Conservation (phyloP, 2,113 vertebrate species). For the Anguilla japonica region DNA sequence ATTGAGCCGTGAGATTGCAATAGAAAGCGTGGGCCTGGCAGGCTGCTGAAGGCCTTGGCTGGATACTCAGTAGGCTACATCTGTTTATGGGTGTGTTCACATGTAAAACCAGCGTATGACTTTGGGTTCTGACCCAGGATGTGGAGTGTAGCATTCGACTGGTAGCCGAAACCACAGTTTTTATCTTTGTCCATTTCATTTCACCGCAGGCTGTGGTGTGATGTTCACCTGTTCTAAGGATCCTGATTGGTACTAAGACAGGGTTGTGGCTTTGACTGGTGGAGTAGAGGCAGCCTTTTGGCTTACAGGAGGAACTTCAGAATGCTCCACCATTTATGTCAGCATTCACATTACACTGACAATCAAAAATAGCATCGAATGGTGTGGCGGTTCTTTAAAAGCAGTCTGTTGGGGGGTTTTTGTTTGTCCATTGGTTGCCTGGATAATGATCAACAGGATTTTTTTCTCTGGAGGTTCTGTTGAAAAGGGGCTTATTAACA, state of each 20-base stretch:
- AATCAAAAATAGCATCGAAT: neutral
- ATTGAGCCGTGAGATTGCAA: neutral
- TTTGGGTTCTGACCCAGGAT: neutral
- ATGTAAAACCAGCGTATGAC: neutral
- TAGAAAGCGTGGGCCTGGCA: neutral
- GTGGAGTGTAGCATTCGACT: neutral
- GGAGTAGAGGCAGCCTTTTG: too few species aligned
- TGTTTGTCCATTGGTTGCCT: neutral
- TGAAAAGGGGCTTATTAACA: neutral
- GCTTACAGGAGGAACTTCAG: neutral
- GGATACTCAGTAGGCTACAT: neutral
- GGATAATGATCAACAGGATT: neutral
- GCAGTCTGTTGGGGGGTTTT: neutral
- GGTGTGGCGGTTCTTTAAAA: neutral
- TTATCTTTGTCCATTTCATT: neutral
- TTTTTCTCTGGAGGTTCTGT: neutral
- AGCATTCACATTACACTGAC: neutral
- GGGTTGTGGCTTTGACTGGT: too few species aligned
- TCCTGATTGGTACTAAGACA: too few species aligned
- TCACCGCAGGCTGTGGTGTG: neutral
- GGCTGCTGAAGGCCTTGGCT: neutral
- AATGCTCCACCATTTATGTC: neutral
- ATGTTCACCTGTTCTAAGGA: neutral
- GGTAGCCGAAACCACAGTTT: neutral
- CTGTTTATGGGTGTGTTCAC: conserved; percentile 1